phyloP scores from a whole-genome alignment of 2,797 vertebrate species.

The Schizothorax lantsangensis region DNA sequence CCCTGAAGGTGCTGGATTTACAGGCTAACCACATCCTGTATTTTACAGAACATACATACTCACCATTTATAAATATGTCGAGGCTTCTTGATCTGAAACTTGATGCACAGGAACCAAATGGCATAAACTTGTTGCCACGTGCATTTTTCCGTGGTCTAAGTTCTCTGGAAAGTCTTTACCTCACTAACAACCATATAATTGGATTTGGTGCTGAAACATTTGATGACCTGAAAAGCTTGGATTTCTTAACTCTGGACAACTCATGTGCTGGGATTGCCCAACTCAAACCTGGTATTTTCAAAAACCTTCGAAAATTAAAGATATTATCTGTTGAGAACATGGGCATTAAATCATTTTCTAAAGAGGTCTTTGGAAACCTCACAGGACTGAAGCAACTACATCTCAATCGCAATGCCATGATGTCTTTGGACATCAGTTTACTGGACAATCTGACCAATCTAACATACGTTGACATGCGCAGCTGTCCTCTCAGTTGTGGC shows the following conservation, averaged over 20 bases:
- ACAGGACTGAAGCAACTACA: conserved; percentile 73
- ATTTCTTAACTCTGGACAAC: conserved; percentile 74
- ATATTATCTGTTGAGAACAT: conserved; percentile 81
- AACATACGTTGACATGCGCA: conserved; percentile 82
- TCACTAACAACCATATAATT: conserved; percentile 79
- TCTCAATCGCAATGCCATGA: conserved; percentile 83
- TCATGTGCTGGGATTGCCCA: conserved; percentile 78
- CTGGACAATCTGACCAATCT: conserved; percentile 76
- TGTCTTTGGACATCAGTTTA: conserved; percentile 69
- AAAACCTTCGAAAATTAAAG: conserved; percentile 78
- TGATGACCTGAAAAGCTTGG: conserved; percentile 79
- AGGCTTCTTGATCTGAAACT: conserved; percentile 79
- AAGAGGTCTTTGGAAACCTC: conserved; percentile 83
- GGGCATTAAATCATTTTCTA: conserved; percentile 79
- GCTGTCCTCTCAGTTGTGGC: conserved; percentile 81
- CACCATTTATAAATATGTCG: conserved; percentile 81
- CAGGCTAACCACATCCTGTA: conserved; percentile 74
- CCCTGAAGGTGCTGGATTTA: conserved; percentile 79
- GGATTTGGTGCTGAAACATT: conserved; percentile 74
- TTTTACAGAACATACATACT: conserved; percentile 50
- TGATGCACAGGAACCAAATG: conserved; percentile 74
- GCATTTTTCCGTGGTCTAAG: conserved; percentile 77
- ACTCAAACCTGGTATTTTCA: conserved; percentile 82
- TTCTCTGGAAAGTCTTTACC: conserved; percentile 72
- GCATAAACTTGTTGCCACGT: conserved; percentile 73